These are phyloP conservation scores for Gasterosteus nipponicus DNA, from an alignment of 2,113 vertebrate genomes.

Conservation along the genomic window DNA sequence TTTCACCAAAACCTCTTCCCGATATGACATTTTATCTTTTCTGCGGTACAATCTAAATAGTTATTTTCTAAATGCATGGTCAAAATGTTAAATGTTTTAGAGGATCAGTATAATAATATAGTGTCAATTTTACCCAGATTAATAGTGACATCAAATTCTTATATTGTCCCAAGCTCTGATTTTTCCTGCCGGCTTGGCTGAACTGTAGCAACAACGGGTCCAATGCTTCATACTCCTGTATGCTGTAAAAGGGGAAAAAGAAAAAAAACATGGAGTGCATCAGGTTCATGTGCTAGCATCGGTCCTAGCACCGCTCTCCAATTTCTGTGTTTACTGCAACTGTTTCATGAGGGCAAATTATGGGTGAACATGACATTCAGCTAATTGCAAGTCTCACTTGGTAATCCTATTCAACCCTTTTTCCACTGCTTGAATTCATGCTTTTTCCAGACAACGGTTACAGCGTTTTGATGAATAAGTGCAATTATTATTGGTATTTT, in stretches of 20 bases:
- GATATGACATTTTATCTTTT: too few relatives aligned
- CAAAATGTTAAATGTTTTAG: too few relatives aligned
- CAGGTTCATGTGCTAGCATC: slow-evolving; percentile 40
- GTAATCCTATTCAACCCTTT: neutral
- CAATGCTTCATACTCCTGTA: too few relatives aligned
- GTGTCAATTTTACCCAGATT: too few relatives aligned
- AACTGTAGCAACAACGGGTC: too few relatives aligned
- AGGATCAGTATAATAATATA: too few relatives aligned
- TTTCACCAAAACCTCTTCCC: too few relatives aligned
- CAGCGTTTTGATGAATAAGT: neutral
- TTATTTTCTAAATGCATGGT: too few relatives aligned
- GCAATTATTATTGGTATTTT: neutral
- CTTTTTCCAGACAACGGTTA: neutral
- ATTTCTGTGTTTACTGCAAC: slow-evolving; percentile 39
- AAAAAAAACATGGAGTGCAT: slow-evolving; percentile 2
- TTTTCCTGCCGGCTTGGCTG: too few relatives aligned
- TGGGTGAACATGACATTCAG: slow-evolving; percentile 34
- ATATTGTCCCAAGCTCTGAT: too few relatives aligned
- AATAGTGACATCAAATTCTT: too few relatives aligned
- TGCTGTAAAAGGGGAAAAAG: neutral
- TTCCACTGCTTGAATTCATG: neutral
- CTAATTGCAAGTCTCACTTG: slow-evolving; percentile 26
- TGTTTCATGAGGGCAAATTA: slow-evolving; percentile 38
- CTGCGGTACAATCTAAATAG: too few relatives aligned
- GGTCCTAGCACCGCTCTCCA: slow-evolving; percentile 25